Conservation (phyloP, 2,113 vertebrate genomes). For the Phrynocephalus versicolor region DNA sequence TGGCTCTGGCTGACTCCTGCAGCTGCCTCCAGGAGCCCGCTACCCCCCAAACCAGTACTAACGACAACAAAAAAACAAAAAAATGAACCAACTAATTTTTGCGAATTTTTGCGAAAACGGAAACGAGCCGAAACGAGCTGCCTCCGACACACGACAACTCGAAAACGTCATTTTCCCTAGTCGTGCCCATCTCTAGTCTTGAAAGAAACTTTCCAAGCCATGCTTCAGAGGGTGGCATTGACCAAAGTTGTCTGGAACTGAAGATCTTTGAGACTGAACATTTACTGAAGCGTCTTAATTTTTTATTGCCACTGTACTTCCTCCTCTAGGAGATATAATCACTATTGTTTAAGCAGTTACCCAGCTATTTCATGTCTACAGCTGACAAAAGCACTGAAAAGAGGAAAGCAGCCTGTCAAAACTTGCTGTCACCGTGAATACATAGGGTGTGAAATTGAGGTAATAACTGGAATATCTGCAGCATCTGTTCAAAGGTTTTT, state of each 20-base stretch:
- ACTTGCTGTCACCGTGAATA: conserved; percentile 60
- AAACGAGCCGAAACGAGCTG: too few relatives aligned
- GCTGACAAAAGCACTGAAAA: conserved; percentile 62
- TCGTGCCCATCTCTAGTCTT: too few relatives aligned
- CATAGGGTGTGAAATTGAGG: conserved; percentile 62
- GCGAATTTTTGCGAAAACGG: too few relatives aligned
- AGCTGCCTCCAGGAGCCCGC: too few relatives aligned
- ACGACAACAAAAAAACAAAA: too few relatives aligned
- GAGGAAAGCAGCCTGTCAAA: conserved; percentile 63
- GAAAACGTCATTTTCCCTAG: too few relatives aligned
- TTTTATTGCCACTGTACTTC: conserved; percentile 59
- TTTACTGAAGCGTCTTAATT: conserved; percentile 66
- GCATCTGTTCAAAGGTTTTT: conserved; percentile 59
- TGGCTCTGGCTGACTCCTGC: too few relatives aligned
- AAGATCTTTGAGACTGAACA: conserved; percentile 37
- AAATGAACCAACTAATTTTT: too few relatives aligned
- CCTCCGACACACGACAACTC: too few relatives aligned
- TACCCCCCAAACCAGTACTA: too few relatives aligned
- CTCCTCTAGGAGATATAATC: conserved; percentile 59
- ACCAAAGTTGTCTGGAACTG: conserved; percentile 37
- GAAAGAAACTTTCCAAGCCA: background rate
- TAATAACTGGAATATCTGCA: conserved; percentile 66
- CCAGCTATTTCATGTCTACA: conserved; percentile 51
- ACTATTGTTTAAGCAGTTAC: conserved; percentile 68
- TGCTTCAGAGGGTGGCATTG: conserved; percentile 28